Conservation (phyloP, 2,113 vertebrate species). For the Oryzias woworae region DNA sequence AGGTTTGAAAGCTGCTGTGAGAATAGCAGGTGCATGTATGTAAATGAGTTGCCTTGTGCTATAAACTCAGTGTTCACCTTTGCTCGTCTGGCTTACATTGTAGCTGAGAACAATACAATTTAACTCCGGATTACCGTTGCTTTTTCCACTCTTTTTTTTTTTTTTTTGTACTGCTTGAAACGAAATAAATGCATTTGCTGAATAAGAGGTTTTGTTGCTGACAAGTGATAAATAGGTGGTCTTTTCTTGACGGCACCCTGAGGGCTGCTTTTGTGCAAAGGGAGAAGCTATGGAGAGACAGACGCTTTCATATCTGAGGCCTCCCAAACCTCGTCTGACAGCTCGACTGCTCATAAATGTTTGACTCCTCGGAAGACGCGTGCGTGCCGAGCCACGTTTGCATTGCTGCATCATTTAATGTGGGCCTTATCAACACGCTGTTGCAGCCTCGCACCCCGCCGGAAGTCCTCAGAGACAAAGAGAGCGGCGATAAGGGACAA, state of each 20-base stretch:
- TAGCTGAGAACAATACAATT: constrained; percentile 49
- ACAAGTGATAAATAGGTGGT: constrained; percentile 75
- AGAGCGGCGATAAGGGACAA: constrained; percentile 43
- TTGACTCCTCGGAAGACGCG: constrained; percentile 48
- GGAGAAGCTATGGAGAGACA: constrained; percentile 4
- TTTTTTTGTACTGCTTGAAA: constrained; percentile 51
- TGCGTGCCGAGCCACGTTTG: constrained; percentile 51
- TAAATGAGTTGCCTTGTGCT: constrained; percentile 59
- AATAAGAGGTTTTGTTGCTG: constrained; percentile 76
- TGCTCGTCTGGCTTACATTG: constrained; percentile 11
- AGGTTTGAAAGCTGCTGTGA: constrained; percentile 54
- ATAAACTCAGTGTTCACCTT: constrained; percentile 64
- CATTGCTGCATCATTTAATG: constrained; percentile 64
- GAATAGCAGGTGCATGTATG: constrained; percentile 53
- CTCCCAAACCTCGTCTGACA: constrained; percentile 68
- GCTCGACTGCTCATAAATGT: constrained; percentile 64
- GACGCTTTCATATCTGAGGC: constrained; percentile 41
- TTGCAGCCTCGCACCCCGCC: constrained; percentile 24
- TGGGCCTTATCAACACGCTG: constrained; percentile 63
- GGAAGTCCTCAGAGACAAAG: constrained; percentile 56
- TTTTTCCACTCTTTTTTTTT: constrained; percentile 26
- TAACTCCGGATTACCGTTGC: constrained; percentile 42
- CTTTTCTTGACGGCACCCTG: constrained; percentile 72
- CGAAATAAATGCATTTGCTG: constrained; percentile 68
- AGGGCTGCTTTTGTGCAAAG: constrained; percentile 50